Evolutionary conservation across 2,888 invertebrate species (phyloP).

Genomic region (Clivina fossor): DNA sequence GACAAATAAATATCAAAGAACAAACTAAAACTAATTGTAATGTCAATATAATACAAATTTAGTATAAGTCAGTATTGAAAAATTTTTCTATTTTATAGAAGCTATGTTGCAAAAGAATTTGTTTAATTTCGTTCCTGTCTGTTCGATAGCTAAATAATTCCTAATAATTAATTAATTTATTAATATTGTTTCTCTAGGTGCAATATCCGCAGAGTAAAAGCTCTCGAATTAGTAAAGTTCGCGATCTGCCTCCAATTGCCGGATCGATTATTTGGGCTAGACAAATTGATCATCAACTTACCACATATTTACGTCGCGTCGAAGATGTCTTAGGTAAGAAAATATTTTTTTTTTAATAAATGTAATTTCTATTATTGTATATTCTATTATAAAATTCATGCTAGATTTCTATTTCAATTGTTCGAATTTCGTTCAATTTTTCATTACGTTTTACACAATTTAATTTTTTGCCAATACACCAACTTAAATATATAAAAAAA

Average conservation of each 20-base stretch:
- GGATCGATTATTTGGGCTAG: constrained; percentile 99
- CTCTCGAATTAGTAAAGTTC: constrained; percentile 84
- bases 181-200: constrained; percentile 59
- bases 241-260: constrained; percentile 95
- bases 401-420: too few relatives aligned
- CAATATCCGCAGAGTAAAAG: constrained; percentile 96
- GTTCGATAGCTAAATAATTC: not conserved
- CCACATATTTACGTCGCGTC: constrained; percentile 92
- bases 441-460: too few relatives aligned
- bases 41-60: too few relatives aligned
- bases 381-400: not conserved
- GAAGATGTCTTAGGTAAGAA: constrained; percentile 90
- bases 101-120: too few relatives aligned
- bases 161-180: constrained; percentile 8
- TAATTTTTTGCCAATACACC: too few relatives aligned
- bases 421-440: too few relatives aligned
- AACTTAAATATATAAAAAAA: too few relatives aligned
- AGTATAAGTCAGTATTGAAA: too few relatives aligned
- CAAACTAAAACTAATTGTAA: too few relatives aligned
- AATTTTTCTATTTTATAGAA: too few relatives aligned
- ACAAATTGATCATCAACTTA: constrained; percentile 96
- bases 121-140: too few relatives aligned
- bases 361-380: constrained; percentile 5
- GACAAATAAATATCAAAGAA: too few relatives aligned
- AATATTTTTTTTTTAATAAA: constrained; percentile 10